These are phyloP conservation scores for Tinamus guttatus DNA, from an alignment of 2,113 vertebrate genomes.

Conservation along the genomic window DNA sequence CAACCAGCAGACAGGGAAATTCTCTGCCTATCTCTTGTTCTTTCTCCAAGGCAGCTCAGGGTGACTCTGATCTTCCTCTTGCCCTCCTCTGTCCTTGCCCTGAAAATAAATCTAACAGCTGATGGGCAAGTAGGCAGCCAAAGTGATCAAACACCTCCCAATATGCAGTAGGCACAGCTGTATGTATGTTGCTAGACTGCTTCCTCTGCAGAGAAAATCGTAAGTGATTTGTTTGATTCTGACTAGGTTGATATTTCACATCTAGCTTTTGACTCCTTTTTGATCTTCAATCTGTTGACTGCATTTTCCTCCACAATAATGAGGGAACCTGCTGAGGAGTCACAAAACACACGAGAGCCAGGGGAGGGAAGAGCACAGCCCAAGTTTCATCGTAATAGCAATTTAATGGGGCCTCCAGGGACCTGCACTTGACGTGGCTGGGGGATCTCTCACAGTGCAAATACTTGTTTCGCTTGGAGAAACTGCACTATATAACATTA, in stretches of 20 bases:
- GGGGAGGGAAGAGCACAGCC: neutral
- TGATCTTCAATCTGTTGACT: conserved; percentile 27
- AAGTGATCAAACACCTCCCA: neutral
- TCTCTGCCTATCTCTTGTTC: neutral
- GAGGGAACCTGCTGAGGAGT: conserved; percentile 2
- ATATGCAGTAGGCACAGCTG: neutral
- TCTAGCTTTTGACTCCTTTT: neutral
- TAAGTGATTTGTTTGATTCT: conserved; percentile 3
- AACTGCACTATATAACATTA: conserved; percentile 8
- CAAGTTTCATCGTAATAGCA: neutral
- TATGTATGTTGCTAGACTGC: neutral
- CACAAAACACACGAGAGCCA: neutral
- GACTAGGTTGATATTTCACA: neutral
- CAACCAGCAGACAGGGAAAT: neutral
- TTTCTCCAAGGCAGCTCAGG: neutral
- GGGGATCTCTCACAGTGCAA: conserved; percentile 24
- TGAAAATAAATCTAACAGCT: neutral
- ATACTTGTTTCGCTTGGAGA: conserved; percentile 24
- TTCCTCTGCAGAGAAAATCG: conserved; percentile 38
- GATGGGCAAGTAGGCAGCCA: neutral
- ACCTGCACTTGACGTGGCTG: neutral
- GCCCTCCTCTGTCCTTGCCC: neutral
- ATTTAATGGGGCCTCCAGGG: conserved; percentile 50
- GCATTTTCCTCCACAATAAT: conserved; percentile 12
- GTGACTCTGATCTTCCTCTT: neutral